Base-by-base conservation (phyloP, 2,888 invertebrate species). In the Ferrisia virgata region DNA sequence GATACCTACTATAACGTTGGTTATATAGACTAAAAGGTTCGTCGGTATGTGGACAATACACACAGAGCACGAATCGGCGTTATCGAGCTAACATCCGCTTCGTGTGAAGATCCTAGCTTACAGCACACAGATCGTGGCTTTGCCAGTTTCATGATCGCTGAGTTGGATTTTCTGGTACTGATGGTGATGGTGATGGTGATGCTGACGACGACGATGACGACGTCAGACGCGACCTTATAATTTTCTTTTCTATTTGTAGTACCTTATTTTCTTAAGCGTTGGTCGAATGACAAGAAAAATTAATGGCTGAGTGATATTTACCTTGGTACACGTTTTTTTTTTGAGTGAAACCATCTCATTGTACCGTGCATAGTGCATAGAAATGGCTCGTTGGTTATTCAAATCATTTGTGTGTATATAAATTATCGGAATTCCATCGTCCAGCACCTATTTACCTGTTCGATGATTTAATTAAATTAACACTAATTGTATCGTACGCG, bases 31-130 rank as follows among this genome's bases (percentile, higher is more conserved):
- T 82, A 82, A 69, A 69, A 82, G 72, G 69, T 82, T 82, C 39
- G 82, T 82, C 69, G 82, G 82, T 82, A 82, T 82, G 82, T 82
- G 72, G 72, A 82, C 69, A 39, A 64, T 80, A 80, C 80, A 40
- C 40, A 28, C 80, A 40, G 25, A n/a, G 80, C 80, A 47, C 80
- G 80, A 80, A 80, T 80, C 40, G 43, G 47, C 43, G 28, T 79
- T 36, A 43, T 79, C 79, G 40, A 79, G 43, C 43, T 43, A 39
- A 69, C 64, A 64, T 82, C 82, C 82, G 36, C 69, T 82, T 82
- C 64, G 82, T 69, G 82, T 69, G 82, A 82, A 82, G 53, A 36
- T 82, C 58, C 22, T 78, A 64, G 58, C 58, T 25, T 64, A n/a
- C 18, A 18, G 4, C 18, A 18, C 22, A 15, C 39, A 22, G 39